Percentiles rank a stretch among this genome's conserved stretches.
phyloP scores from a whole-genome alignment of 2,888 invertebrate genomes.

The Gnatocerus cornutus region DNA sequence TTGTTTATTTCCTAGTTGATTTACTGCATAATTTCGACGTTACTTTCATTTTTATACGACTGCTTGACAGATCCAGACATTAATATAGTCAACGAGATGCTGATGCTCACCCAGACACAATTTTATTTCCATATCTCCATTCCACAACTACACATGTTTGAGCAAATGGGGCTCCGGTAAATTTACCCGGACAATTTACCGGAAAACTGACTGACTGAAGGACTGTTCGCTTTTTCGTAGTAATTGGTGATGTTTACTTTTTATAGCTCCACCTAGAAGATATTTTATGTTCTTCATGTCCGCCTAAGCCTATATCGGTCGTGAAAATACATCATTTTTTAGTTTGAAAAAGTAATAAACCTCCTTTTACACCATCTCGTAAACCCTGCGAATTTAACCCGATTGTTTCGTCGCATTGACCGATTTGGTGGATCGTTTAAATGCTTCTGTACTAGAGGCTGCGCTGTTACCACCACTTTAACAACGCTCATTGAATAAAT shows the following conservation, averaged over 20 bases:
- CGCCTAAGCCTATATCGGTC: neutral
- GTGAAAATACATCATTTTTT: neutral
- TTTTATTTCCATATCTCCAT: too few species aligned
- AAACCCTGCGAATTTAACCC: neutral
- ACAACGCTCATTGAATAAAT: constrained; percentile 12
- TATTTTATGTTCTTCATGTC: neutral
- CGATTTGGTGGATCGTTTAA: neutral
- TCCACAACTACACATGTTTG: too few species aligned
- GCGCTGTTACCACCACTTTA: neutral
- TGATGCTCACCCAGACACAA: too few species aligned
- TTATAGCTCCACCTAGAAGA: too few species aligned
- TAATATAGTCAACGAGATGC: too few species aligned
- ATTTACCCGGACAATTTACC: too few species aligned
- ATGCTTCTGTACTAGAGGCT: neutral
- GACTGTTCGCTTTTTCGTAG: too few species aligned
- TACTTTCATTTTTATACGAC: constrained; percentile 28
- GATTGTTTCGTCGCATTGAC: neutral
- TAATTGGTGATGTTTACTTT: too few species aligned
- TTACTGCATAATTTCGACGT: constrained; percentile 21
- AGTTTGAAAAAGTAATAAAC: neutral
- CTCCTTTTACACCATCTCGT: neutral
- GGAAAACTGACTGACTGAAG: too few species aligned
- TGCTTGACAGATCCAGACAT: constrained; percentile 7
- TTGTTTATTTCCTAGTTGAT: constrained; percentile 21
- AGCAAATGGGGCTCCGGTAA: too few species aligned